These are phyloP conservation scores for Rhineura floridana DNA, from an alignment of 2,113 vertebrate genomes.

Conservation along the genomic window DNA sequence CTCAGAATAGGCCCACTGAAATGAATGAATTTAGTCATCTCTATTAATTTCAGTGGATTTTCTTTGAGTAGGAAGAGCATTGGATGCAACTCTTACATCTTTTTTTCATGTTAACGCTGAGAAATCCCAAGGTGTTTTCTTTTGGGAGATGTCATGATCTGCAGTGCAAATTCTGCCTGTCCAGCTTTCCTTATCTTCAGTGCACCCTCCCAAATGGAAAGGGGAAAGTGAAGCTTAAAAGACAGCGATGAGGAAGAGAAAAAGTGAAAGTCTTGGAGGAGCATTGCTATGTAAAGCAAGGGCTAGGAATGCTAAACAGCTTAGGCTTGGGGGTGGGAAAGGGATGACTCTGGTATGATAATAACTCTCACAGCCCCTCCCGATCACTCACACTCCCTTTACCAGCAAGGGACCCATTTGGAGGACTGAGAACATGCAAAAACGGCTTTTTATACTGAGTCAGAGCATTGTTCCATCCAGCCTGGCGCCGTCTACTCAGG, in stretches of 20 bases:
- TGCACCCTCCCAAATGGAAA: background rate
- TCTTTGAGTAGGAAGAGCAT: background rate
- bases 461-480: background rate
- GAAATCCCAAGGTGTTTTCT: background rate
- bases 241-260: background rate
- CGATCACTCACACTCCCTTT: background rate
- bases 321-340: background rate
- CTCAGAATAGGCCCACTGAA: no score
- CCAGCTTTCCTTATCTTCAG: no score
- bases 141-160: background rate
- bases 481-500: background rate
- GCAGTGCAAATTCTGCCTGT: background rate
- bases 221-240: background rate
- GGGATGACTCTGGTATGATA: constrained; percentile 5
- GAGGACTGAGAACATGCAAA: background rate
- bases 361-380: background rate
- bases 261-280: background rate
- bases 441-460: no score
- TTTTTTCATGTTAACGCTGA: background rate
- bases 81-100: no score
- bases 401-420: background rate
- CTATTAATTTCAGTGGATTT: no score
- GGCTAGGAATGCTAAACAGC: background rate
- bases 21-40: no score
- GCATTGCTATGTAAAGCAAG: background rate